Evolutionary conservation across 2,113 vertebrate species (phyloP), one percentile per base, ranked within the genome.

Genomic region (Oreocharis arfaki): DNA sequence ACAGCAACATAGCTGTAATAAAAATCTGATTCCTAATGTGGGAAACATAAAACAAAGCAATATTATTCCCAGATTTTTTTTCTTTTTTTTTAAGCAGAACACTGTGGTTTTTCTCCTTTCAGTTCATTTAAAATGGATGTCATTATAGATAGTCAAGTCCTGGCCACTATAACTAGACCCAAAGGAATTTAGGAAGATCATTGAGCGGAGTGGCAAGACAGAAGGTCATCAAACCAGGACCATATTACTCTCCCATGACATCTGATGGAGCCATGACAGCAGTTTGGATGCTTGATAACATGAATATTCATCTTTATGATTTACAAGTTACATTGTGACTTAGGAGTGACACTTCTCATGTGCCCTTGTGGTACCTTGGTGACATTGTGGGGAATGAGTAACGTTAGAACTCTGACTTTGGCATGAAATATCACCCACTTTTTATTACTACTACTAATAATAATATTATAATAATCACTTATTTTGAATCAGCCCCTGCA

Each of bases 231-330:
- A 97, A 97, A 97, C 84, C 87, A 97, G 85, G 63, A 85, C 59
- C 37, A 69, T 59, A 71, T 96, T 96, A 93, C 90, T 96, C 88
- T 95, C 94, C 63, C 14, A 70, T 95, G 94, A 92, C 91, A 96
- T 88, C 94, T 95, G 95, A 97, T 90, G 57, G 93, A 96, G 82
- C 67, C 76, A 63, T 75, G 95, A 96, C 95, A 97, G 94, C 94
- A 97, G 90, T 82, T 75, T 82, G 91, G 77, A 94, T 75, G 88
- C 53, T 56, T 73, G 28, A 82, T 79, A 74, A 57, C 46, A 97
- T 97, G 97, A 98, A 98, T 98, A 98, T 98, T 98, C 95, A 98
- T 96, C 79, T 41, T 35, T 37, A 63, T 55, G 64, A 91, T 63
- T 91, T 89, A 73, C 77, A 89, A 93, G 52, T 47, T 90, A 82